Conservation (phyloP, 2,797 vertebrate genomes). For the Paramormyrops hopkinsi region DNA sequence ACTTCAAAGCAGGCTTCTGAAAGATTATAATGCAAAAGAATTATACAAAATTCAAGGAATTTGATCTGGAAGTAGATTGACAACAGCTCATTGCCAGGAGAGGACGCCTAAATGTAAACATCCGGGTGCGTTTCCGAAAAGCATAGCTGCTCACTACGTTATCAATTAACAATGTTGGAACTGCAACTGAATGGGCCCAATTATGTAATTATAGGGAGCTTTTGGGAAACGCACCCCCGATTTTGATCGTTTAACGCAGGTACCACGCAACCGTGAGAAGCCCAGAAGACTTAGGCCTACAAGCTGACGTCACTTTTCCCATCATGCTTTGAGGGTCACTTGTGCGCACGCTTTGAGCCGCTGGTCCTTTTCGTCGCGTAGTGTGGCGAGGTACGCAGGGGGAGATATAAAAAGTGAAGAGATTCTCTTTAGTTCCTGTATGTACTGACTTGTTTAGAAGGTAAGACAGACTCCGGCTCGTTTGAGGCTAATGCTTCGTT, state of each 20-base stretch:
- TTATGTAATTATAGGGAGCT: not conserved
- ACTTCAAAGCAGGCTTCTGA: not conserved
- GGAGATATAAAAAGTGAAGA: conserved; percentile 54
- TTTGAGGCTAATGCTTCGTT: not conserved
- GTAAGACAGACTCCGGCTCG: not conserved
- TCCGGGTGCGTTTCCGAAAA: not conserved
- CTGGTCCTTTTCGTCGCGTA: conserved; percentile 60
- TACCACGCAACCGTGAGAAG: not conserved
- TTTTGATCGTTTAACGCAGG: not conserved
- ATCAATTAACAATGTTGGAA: not conserved
- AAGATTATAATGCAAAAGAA: not conserved
- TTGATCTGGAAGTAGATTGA: not conserved
- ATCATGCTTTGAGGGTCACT: conserved; percentile 49
- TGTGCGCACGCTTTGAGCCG: conserved; percentile 43
- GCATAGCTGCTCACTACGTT: not conserved
- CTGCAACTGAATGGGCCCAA: not conserved
- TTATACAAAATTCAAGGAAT: not conserved
- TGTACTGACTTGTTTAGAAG: not conserved
- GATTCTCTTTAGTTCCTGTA: not conserved
- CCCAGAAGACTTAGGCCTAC: not conserved
- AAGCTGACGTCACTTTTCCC: conserved; percentile 22
- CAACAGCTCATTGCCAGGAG: not conserved
- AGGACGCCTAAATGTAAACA: not conserved
- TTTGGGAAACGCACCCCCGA: not conserved
- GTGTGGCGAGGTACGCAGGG: conserved; percentile 58